Percentiles rank a stretch among this genome's conserved stretches.
These are phyloP conservation scores for Osedax fenrisi DNA, from an alignment of 2,888 invertebrate genomes.

Conservation along the genomic window DNA sequence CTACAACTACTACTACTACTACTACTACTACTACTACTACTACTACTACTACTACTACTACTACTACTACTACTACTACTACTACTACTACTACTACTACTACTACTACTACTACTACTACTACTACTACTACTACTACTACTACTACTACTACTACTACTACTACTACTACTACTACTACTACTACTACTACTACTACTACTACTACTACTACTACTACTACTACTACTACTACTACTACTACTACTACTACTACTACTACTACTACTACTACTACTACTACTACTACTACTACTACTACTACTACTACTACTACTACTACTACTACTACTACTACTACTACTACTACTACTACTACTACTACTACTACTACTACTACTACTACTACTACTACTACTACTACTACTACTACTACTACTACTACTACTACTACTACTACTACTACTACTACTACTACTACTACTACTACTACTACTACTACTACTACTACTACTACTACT, in stretches of 20 bases:
- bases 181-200: background rate
- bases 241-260: slow-evolving; percentile 14
- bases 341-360: slow-evolving; percentile 19
- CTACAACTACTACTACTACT: background rate
- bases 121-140: background rate
- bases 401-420: slow-evolving; percentile 12
- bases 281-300: slow-evolving; percentile 21
- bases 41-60: background rate
- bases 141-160: background rate
- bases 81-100: slow-evolving; percentile 12
- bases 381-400: slow-evolving; percentile 18
- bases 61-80: slow-evolving; percentile 5
- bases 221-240: slow-evolving; percentile 18
- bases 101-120: slow-evolving; percentile 6
- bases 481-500: slow-evolving; percentile 11
- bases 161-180: background rate
- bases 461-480: slow-evolving; percentile 5
- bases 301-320: slow-evolving; percentile 8
- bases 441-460: slow-evolving; percentile 3
- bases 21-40: slow-evolving; percentile 19
- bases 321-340: slow-evolving; percentile 9
- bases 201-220: slow-evolving; percentile 19
- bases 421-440: slow-evolving; percentile 3
- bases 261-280: slow-evolving; percentile 16
- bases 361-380: slow-evolving; percentile 19